phyloP scores from a whole-genome alignment of 1,140 invertebrate species.

The Drosophila elegans region DNA sequence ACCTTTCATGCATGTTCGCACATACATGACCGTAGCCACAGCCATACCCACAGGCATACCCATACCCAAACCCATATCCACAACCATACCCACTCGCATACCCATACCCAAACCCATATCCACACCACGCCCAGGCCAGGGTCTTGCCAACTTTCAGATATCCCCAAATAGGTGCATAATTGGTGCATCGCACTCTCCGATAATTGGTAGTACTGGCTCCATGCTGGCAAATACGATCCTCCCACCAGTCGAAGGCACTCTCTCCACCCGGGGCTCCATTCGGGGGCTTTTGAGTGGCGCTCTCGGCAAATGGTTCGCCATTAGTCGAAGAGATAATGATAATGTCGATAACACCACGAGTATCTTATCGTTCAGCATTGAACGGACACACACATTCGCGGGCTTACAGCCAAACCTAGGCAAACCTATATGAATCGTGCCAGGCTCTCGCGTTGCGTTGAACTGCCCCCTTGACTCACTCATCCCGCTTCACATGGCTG shows the following conservation, averaged over 20 bases:
- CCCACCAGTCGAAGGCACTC: neutral
- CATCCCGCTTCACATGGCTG: neutral
- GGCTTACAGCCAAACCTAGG: neutral
- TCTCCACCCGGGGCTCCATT: no score
- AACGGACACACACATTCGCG: constrained; percentile 26
- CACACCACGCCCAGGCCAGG: neutral
- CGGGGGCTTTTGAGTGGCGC: neutral
- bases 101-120: neutral
- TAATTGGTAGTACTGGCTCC: neutral
- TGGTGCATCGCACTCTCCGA: constrained; percentile 21
- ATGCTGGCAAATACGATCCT: neutral
- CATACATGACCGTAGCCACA: constrained; percentile 5
- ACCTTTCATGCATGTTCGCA: constrained; percentile 21
- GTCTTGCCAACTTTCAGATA: constrained; percentile 20
- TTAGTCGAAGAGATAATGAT: constrained; percentile 69
- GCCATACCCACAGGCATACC: neutral
- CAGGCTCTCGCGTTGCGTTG: neutral
- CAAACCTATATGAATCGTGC: no score
- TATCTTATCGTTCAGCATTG: constrained; percentile 77
- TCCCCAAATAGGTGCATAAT: constrained; percentile 22
- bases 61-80: neutral
- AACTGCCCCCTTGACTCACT: constrained; percentile 5
- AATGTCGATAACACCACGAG: constrained; percentile 62
- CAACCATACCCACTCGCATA: neutral
- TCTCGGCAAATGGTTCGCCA: constrained; percentile 32